A percentile compares a stretch with the other conserved stretches of the same genome.
These are phyloP conservation scores for Petrocephalus zakoni DNA, from an alignment of 2,113 vertebrate genomes.

Conservation along the genomic window DNA sequence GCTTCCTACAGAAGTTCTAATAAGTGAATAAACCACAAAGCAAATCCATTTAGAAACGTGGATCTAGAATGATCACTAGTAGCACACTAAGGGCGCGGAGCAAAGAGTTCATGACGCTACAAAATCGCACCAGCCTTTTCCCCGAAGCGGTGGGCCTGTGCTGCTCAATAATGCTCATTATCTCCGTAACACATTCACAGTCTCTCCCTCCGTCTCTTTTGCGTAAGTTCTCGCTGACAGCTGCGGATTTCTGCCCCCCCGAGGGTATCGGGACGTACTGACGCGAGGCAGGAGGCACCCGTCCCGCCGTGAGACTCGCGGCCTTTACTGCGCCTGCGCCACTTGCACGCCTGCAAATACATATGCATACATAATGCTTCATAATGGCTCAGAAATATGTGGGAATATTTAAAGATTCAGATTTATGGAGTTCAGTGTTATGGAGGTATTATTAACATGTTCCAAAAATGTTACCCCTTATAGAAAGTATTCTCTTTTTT, in stretches of 20 bases:
- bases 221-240: neutral
- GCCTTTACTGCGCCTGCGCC: neutral
- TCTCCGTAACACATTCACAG: neutral
- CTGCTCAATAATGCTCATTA: neutral
- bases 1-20: constrained; percentile 3
- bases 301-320: neutral
- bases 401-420: neutral
- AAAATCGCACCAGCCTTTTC: neutral
- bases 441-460: neutral
- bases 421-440: neutral
- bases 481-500: neutral
- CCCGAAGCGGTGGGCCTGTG: neutral
- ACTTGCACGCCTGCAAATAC: neutral
- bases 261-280: neutral
- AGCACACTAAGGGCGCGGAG: neutral
- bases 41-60: neutral
- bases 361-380: neutral
- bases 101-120: neutral
- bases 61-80: neutral
- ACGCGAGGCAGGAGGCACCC: neutral
- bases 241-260: neutral
- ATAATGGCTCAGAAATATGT: neutral
- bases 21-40: constrained; percentile 2
- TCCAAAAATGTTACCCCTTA: neutral
- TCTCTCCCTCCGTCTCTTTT: neutral